Evolutionary conservation across 1,140 invertebrate species (phyloP), one percentile per base, ranked within the genome.

Genomic region (Lucilia sericata): DNA sequence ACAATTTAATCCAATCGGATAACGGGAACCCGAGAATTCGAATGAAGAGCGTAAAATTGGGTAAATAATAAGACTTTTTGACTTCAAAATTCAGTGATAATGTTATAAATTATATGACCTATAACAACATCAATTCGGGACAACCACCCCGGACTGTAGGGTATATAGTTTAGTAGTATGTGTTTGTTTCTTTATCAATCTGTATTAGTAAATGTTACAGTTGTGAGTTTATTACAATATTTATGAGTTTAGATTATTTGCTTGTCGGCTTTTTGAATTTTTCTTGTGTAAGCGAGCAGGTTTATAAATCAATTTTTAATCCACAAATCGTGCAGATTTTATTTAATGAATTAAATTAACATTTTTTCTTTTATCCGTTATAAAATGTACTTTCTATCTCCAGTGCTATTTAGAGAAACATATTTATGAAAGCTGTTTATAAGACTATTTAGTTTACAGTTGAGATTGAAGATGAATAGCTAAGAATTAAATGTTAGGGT

Each of bases 221-320:
- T 60, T n/a, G 14, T n/a, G n/a, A 17, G 14, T 60, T 60, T 60
- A 17, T 60, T 60, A 17, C 14, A 60, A 70, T 21, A 70, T 70
- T 70, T 70, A 70, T 70, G 65, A 70, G 65, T 25, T 70, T 21
- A 21, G 65, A 19, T 19, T 70, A 70, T 70, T 70, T 21, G 19
- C 65, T 70, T 21, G 65, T 19, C 19, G 65, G n/a, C 7, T 70
- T 21, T 10, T 70, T 70, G n/a, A 12, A 60, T 70, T 19, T 70
- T 70, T 21, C 19, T 12, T 21, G 42, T 42, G 42, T 42, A 10
- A 14, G 51, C 13, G 65, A 70, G n/a, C 65, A 70, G 82, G 65
- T 76, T 84, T 84, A 82, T 84, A 82, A 82, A 84, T 84, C 84
- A 84, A 51, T 82, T 82, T 84, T 84, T 84, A 82, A 84, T 84